Conservation (phyloP, 2,888 invertebrate genomes). For the Parnassius mnemosyne region DNA sequence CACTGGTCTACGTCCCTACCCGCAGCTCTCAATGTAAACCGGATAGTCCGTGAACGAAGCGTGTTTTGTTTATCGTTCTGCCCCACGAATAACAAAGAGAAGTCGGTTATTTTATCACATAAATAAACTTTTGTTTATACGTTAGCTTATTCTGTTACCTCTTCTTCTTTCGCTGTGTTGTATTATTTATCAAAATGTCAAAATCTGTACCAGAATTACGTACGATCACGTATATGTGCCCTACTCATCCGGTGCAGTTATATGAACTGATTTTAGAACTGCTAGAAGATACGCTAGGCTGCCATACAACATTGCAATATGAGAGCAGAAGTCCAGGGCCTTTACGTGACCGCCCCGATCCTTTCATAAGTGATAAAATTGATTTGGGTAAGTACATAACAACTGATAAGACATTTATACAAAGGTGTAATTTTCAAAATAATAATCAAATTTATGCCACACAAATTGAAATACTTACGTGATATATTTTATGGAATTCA, state of each 20-base stretch:
- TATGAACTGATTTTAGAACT: slow-evolving; percentile 80
- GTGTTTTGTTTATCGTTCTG: slow-evolving; percentile 35
- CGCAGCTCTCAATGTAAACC: slow-evolving; percentile 29
- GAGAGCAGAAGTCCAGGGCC: slow-evolving; percentile 81
- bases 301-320: slow-evolving; percentile 76
- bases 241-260: slow-evolving; percentile 81
- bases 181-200: slow-evolving; percentile 48
- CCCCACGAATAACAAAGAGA: slow-evolving; percentile 30
- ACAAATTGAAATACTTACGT: too few species aligned
- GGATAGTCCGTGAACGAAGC: slow-evolving; percentile 35
- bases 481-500: too few species aligned
- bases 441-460: too few species aligned
- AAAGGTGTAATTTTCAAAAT: too few species aligned
- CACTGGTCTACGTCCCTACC: slow-evolving; percentile 27
- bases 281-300: slow-evolving; percentile 73
- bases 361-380: slow-evolving; percentile 73
- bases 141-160: slow-evolving; percentile 1
- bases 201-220: slow-evolving; percentile 64
- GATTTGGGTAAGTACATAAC: slow-evolving; percentile 76
- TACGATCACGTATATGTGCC: slow-evolving; percentile 82
- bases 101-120: slow-evolving; percentile 5
- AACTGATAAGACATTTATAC: too few species aligned
- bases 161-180: background rate
- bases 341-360: slow-evolving; percentile 72
- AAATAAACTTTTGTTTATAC: slow-evolving; percentile 15